phyloP scores from a whole-genome alignment of 2,797 vertebrate species.

The Ctenopoma kingsleyae region DNA sequence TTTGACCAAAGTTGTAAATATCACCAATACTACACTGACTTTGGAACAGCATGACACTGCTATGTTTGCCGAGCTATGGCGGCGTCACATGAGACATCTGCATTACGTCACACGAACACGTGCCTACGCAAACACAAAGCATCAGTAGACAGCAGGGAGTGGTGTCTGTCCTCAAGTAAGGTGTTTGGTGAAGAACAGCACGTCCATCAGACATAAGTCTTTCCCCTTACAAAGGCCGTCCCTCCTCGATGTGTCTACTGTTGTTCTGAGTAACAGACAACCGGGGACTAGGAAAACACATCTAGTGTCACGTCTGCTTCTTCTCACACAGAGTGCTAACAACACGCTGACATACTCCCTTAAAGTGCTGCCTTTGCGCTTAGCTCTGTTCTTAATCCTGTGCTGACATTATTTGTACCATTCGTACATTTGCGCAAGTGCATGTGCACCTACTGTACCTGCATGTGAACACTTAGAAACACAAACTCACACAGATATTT shows the following conservation, averaged over 20 bases:
- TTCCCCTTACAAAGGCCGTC: constrained; percentile 28
- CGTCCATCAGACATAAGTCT: constrained; percentile 27
- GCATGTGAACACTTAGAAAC: constrained; percentile 22
- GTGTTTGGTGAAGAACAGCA: constrained; percentile 26
- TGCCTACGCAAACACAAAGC: constrained; percentile 63
- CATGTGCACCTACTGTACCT: constrained; percentile 25
- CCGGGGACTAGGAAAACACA: constrained; percentile 44
- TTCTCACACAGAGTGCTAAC: constrained; percentile 55
- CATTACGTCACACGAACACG: constrained; percentile 55
- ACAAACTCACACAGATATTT: constrained; percentile 37
- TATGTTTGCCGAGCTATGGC: constrained; percentile 40
- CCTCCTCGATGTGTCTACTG: constrained; percentile 22
- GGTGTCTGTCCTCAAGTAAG: constrained; percentile 52
- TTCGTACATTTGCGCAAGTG: constrained; percentile 18
- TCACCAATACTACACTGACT: constrained; percentile 56
- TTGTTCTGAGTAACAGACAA: constrained; percentile 43
- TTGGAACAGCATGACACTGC: constrained; percentile 40
- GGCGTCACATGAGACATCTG: constrained; percentile 50
- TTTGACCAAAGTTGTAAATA: constrained; percentile 42
- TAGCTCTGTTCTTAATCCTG: constrained; percentile 42
- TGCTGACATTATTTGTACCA: constrained; percentile 37
- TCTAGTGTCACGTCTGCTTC: constrained; percentile 58
- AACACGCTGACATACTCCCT: constrained; percentile 48
- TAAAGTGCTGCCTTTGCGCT: constrained; percentile 31
- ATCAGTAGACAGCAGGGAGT: constrained; percentile 59